phyloP scores from a whole-genome alignment of 2,113 vertebrate genomes.

The Salminus brasiliensis region DNA sequence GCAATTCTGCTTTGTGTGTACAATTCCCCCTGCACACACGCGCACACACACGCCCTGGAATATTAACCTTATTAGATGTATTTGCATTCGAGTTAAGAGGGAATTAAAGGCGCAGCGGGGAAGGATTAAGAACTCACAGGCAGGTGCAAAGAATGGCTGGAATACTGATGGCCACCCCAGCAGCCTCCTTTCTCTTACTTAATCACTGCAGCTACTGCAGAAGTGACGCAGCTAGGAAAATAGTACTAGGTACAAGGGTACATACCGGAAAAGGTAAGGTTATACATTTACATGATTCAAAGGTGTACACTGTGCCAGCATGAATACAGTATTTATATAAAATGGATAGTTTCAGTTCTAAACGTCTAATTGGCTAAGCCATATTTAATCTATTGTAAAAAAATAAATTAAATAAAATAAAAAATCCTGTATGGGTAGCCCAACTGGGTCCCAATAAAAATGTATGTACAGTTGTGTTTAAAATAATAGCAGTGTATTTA shows the following conservation, averaged over 20 bases:
- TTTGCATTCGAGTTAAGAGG: slow-evolving; percentile 73
- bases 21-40: not conserved
- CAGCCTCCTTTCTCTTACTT: slow-evolving; percentile 25
- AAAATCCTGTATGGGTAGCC: too few relatives aligned
- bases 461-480: too few relatives aligned
- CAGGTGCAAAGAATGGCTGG: slow-evolving; percentile 57
- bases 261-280: not conserved
- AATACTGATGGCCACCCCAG: slow-evolving; percentile 39
- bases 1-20: not conserved
- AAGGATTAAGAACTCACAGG: slow-evolving; percentile 65
- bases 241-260: not conserved
- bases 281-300: not conserved
- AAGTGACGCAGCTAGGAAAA: not conserved
- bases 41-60: slow-evolving; percentile 36
- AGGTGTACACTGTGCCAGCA: too few relatives aligned
- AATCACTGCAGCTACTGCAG: slow-evolving; percentile 27
- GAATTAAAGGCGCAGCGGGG: slow-evolving; percentile 67
- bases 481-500: too few relatives aligned
- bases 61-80: slow-evolving; percentile 73
- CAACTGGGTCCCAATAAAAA: too few relatives aligned
- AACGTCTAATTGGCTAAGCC: too few relatives aligned
- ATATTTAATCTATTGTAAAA: too few relatives aligned
- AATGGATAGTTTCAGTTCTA: too few relatives aligned
- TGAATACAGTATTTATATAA: too few relatives aligned
- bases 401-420: too few relatives aligned